Conservation (phyloP, 2,888 invertebrate genomes). For the Ophion slaviceki region DNA sequence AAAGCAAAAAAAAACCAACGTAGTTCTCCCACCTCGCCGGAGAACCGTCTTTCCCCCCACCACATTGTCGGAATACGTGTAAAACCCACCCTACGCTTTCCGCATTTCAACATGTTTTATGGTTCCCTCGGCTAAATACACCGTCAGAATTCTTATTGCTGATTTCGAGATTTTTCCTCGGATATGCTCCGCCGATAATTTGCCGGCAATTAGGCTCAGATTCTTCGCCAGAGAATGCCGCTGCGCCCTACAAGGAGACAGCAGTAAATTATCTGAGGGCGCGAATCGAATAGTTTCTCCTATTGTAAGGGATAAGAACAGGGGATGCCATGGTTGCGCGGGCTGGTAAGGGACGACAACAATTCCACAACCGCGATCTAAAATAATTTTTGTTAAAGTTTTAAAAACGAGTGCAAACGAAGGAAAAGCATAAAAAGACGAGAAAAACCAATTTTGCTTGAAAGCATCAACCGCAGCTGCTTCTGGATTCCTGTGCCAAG, state of each 20-base stretch:
- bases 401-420: conserved; percentile 58
- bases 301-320: conserved; percentile 48
- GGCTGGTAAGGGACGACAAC: conserved; percentile 74
- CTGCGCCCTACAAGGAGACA: conserved; percentile 68
- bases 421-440: conserved; percentile 64
- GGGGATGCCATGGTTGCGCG: conserved; percentile 74
- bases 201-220: conserved; percentile 67
- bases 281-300: conserved; percentile 39
- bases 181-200: conserved; percentile 67
- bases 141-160: too few species aligned
- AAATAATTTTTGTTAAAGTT: conserved; percentile 61
- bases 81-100: too few species aligned
- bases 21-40: too few species aligned
- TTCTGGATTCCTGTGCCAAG: neutral
- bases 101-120: too few species aligned
- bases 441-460: conserved; percentile 7
- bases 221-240: conserved; percentile 66
- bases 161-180: too few species aligned
- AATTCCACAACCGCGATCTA: conserved; percentile 73
- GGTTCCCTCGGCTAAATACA: too few species aligned
- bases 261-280: conserved; percentile 68
- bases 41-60: too few species aligned
- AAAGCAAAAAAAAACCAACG: too few species aligned
- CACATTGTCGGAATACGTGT: too few species aligned
- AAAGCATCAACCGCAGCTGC: conserved; percentile 51